Base-by-base conservation (phyloP, 2,797 vertebrate species). In the Diplodus puntazzo region DNA sequence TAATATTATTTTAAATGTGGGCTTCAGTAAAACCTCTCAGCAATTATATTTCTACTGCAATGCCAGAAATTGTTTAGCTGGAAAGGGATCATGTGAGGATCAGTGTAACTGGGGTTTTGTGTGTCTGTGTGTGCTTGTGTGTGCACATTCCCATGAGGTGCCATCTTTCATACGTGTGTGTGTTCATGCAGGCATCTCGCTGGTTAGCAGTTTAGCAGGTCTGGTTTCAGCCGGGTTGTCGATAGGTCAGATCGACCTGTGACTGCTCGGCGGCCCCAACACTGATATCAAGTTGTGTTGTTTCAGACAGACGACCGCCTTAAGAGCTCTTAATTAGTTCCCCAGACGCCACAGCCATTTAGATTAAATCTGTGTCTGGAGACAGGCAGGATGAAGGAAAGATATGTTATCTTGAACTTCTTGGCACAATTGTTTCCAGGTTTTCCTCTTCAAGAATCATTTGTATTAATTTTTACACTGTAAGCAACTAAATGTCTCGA, bases 181-280 rank as follows among this genome's bases (percentile, higher is more conserved):
- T 71, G 81, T 82, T 60, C 62, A 69, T 72, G 72, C 76, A 81
- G 77, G 80, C 79, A 79, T 88, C 54, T 81, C 11, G n/a, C 77
- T 76, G 72, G 68, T 84, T 82, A 71, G 88, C 86, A 65, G 58
- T 79, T 93, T 75, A 81, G 73, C 57, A 4, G 83, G 73, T 93
- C 89, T 73, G 81, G 82, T 94, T 94, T 93, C 92, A 89, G 79
- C 55, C 16, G 60, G 75, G 75, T 67, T 75, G 88, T 91, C 76
- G 17, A 89, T 92, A 87, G 84, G 89, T 91, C 88, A 87, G 55
- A 74, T 59, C 83, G 89, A 93, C 86, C 87, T 93, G 81, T 85
- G 71, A 82, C 82, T 69, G 77, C 79, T 87, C 69, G 11, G 78
- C 5, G 53, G 82, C 83, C 68, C 48, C 43, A 3, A 60, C 71